Evolutionary conservation across 1,140 invertebrate genomes (phyloP).

Genomic region (Tetragnatha versicolor): DNA sequence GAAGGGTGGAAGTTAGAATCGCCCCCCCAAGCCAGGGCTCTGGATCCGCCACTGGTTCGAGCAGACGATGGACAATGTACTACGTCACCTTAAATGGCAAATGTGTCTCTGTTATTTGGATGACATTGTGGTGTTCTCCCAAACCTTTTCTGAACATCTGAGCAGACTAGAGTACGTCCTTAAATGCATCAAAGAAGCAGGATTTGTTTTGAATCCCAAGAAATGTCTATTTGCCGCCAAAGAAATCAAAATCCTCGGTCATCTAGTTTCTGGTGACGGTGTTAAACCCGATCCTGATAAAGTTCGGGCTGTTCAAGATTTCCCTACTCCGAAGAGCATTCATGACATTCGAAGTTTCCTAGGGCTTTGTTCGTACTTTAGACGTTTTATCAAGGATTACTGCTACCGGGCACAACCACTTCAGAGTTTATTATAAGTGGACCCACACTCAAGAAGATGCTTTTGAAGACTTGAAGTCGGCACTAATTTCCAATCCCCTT

Average conservation of each 20-base stretch:
- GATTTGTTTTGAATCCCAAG: neutral
- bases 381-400: constrained; percentile 11
- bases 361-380: constrained; percentile 7
- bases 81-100: constrained; percentile 24
- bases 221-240: constrained; percentile 16
- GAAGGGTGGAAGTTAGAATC: no score
- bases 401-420: neutral
- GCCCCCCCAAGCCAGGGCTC: no score
- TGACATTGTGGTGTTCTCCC: constrained; percentile 46
- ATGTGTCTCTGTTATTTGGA: no score
- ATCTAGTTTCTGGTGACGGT: constrained; percentile 6
- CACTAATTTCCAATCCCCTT: neutral
- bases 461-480: neutral
- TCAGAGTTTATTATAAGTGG: neutral
- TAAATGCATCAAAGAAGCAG: neutral
- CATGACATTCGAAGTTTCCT: constrained; percentile 26
- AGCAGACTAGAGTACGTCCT: neutral
- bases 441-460: neutral
- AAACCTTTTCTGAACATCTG: constrained; percentile 26
- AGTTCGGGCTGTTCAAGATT: neutral
- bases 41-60: no score
- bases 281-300: constrained; percentile 1
- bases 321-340: constrained; percentile 1
- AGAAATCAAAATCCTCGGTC: constrained; percentile 1
- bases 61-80: constrained; percentile 21